A percentile compares a stretch with the other conserved stretches of the same genome.
Conservation (phyloP, 2,113 vertebrate species). For the Pica pica region DNA sequence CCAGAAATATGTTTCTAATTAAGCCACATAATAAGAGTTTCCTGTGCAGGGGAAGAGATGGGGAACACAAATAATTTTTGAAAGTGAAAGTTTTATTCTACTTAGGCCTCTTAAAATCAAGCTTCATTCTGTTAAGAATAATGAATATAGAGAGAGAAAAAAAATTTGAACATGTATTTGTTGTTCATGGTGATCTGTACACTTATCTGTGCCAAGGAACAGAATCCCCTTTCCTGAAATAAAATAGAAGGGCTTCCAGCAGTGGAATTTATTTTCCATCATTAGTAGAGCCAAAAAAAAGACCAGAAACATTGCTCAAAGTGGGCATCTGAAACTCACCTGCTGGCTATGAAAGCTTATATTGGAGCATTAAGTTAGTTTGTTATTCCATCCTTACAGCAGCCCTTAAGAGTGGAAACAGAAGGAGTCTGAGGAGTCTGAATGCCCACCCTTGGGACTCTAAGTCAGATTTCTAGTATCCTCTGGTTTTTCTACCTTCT, state of each 20-base stretch:
- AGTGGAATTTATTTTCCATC: background rate
- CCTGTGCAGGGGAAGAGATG: conserved; percentile 30
- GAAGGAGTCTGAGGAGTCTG: background rate
- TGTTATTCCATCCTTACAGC: background rate
- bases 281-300: background rate
- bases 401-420: background rate
- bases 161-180: background rate
- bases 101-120: background rate
- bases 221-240: background rate
- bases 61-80: conserved; percentile 34
- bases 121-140: background rate
- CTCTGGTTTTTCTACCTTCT: background rate
- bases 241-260: background rate
- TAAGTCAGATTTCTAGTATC: background rate
- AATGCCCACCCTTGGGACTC: background rate
- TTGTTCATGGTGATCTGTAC: background rate
- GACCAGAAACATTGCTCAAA: background rate
- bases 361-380: background rate
- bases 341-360: background rate
- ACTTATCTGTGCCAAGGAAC: background rate
- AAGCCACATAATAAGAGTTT: conserved; percentile 38
- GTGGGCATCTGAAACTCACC: background rate
- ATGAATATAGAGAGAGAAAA: background rate
- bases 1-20: conserved; percentile 62
- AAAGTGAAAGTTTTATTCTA: conserved; percentile 11